Conservation (phyloP, 2,797 vertebrate species). For the Melanotaenia maccullochi region DNA sequence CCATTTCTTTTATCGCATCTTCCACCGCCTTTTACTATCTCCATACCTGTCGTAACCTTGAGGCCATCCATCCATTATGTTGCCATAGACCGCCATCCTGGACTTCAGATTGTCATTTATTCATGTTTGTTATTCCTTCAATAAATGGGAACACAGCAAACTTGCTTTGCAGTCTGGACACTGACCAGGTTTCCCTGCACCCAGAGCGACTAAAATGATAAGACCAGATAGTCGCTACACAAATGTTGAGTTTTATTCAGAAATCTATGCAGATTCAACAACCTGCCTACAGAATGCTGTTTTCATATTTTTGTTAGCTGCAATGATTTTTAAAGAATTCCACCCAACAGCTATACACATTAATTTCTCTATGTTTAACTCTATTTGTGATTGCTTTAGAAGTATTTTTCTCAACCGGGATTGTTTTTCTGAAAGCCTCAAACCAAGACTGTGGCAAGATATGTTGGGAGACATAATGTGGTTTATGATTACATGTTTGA, state of each 20-base stretch:
- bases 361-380: neutral
- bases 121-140: too few relatives aligned
- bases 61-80: too few relatives aligned
- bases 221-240: too few relatives aligned
- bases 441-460: slow-evolving; percentile 10
- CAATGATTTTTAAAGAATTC: slow-evolving; percentile 27
- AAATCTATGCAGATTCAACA: neutral
- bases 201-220: too few relatives aligned
- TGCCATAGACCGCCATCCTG: too few relatives aligned
- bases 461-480: slow-evolving; percentile 26
- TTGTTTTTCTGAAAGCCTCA: slow-evolving; percentile 34
- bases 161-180: too few relatives aligned
- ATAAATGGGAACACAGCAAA: too few relatives aligned
- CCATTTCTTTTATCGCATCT: too few relatives aligned
- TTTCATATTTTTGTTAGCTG: slow-evolving; percentile 5
- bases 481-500: slow-evolving; percentile 53
- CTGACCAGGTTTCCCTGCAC: too few relatives aligned
- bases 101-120: too few relatives aligned
- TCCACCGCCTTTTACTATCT: too few relatives aligned
- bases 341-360: neutral
- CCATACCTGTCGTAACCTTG: too few relatives aligned
- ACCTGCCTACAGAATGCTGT: slow-evolving; percentile 1
- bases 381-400: slow-evolving; percentile 1
- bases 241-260: neutral
- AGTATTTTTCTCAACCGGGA: slow-evolving; percentile 10